Evolutionary conservation across 1,140 invertebrate species (phyloP).

Genomic region (Cydia amplana): DNA sequence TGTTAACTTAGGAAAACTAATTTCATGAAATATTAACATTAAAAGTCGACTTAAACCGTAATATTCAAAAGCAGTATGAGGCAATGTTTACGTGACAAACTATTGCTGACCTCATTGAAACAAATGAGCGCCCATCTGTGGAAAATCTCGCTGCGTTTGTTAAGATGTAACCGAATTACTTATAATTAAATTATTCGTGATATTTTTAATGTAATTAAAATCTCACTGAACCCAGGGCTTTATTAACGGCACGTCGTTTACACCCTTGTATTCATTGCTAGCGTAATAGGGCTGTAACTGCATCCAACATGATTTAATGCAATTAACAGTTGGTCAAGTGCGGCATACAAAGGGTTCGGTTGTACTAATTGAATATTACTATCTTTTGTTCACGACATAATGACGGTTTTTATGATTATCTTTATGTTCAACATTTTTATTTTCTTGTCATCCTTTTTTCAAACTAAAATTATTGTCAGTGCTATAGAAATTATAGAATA

Average conservation of each 20-base stretch:
- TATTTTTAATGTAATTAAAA: conserved; percentile 26
- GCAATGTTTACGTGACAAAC: neutral
- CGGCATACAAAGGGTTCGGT: conserved; percentile 1
- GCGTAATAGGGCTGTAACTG: conserved; percentile 1
- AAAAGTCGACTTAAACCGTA: no score
- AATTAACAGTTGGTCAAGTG: conserved; percentile 31
- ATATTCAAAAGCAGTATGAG: no score
- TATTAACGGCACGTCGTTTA: conserved; percentile 13
- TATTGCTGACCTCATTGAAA: conserved; percentile 10
- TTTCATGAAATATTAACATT: no score
- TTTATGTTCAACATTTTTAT: no score
- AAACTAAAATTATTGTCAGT: no score
- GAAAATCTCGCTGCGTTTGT: neutral
- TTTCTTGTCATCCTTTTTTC: no score
- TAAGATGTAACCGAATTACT: conserved; percentile 14
- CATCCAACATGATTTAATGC: conserved; percentile 22
- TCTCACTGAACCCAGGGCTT: neutral
- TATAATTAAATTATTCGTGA: conserved; percentile 8
- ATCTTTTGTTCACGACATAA: neutral
- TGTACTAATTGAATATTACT: conserved; percentile 16
- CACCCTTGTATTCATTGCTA: conserved; percentile 6
- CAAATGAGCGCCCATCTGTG: neutral
- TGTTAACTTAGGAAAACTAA: no score
- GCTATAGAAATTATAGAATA: no score
- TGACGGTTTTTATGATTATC: neutral